Base-by-base conservation (phyloP, 2,888 invertebrate species). In the Scelioninae gen. 1 region DNA sequence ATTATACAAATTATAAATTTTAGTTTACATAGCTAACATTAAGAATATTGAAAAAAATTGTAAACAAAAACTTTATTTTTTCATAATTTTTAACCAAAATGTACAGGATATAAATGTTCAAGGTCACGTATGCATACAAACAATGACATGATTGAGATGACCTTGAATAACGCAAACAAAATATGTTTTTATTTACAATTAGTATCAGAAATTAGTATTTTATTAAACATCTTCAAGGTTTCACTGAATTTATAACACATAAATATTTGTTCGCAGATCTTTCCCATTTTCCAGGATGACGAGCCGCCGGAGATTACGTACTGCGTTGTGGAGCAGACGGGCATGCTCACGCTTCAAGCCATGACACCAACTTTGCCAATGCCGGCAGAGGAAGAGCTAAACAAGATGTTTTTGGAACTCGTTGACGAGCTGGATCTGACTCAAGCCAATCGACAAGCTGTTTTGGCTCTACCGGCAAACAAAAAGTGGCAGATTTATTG, bases 401-500 rank as follows among this genome's bases (percentile, higher is more conserved):
- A 98, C 92, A 95, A 96, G 84, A 98, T 97, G 94, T 98, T 98
- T 93, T 96, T 98, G 8, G 98, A 98, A 93, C 95, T 98, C 87
- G 98, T 98, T 93, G 98, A 98, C 92, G 98, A 98, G 93, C 93
- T 98, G 88, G 98, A 98, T 93, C 93, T 98, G 88, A 98, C 98
- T 83, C 97, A 98, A 43, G 96, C 97, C 10, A 98, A 98, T 93
- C 96, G 98, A 92, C 97, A 97, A 86, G 98, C 98, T 45, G 98
- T 99, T 96, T 95, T 98, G 93, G 97, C 96, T 89, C 94, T 98
- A 80, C 97, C 98, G 0, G 95, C 97, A 0, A 97, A 98, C 90
- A 98, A 98, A 93, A 98, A 98, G 93, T 98, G 98, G 98, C 98
- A 98, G 93, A 98, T 98, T 88, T 98, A 98, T 93, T 98, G 98